These are phyloP conservation scores for Scytalopus superciliaris DNA, from an alignment of 2,113 vertebrate genomes.

Conservation along the genomic window DNA sequence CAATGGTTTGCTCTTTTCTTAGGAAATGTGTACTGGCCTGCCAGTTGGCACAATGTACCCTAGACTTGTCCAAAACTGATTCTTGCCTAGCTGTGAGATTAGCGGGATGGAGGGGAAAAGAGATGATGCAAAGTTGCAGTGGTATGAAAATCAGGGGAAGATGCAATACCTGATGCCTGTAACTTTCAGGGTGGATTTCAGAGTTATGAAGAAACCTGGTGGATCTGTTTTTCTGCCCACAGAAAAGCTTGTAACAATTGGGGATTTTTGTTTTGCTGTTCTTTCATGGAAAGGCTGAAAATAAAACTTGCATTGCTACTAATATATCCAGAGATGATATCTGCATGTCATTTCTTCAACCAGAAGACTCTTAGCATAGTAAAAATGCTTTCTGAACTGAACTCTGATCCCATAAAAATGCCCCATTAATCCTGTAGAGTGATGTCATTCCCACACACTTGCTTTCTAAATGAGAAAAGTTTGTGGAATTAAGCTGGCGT, in stretches of 20 bases:
- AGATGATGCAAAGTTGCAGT: background rate
- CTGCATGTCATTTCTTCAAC: background rate
- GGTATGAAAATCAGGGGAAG: background rate
- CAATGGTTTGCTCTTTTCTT: background rate
- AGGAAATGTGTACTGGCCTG: background rate
- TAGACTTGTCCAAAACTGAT: background rate
- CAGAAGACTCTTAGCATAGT: background rate
- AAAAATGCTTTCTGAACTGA: conserved; percentile 29
- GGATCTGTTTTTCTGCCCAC: background rate
- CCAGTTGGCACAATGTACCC: background rate
- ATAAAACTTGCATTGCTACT: conserved; percentile 15
- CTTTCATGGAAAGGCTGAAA: conserved; percentile 21
- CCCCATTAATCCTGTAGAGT: background rate
- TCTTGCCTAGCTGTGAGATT: background rate
- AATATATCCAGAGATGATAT: background rate
- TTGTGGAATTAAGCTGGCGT: background rate
- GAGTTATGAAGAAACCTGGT: background rate
- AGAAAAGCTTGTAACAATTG: background rate
- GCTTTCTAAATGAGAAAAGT: background rate
- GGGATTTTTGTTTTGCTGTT: background rate
- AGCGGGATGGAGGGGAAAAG: background rate
- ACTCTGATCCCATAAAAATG: background rate
- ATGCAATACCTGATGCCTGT: background rate
- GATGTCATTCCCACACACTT: background rate
- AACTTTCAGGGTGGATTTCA: background rate